Evolutionary conservation across 2,888 invertebrate genomes (phyloP), one percentile per base, ranked within the genome.

Genomic region (Cantharis rufa): DNA sequence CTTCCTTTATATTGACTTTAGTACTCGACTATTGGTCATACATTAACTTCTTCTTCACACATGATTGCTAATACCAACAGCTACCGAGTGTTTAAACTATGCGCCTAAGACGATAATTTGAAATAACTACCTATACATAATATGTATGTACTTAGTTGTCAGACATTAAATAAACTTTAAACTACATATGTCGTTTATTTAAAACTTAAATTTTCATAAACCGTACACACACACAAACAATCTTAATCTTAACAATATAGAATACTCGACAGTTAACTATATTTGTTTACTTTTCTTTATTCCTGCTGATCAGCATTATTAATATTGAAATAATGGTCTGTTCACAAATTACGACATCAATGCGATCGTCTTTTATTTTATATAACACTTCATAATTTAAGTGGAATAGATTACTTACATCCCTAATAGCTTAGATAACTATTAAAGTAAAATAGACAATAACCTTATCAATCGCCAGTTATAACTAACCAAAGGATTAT

Each of bases 41-140:
- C 78, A 76, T 78, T 78, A 76, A 76, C 78, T 78, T 76, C 66
- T 76, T 76, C 75, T 75, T 75, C 75, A 78, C 75, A 73, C 73
- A 68, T 72, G 72, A 71, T 76, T 70, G 74, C 76, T 73, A 76
- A 72, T 72, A 71, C 76, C 15, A 78, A 78, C 74, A 78, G 75
- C 76, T 72, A n/a, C 64, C 24, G 48, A 77, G 78, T 78, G 78
- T 78, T 78, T 78, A 71, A 70, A 72, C 72, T 75, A 62, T 61
- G 63, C 75, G 75, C 63, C 72, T 75, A 78, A 78, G 72, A 72
- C 72, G 78, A 75, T 78, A 78, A 78, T 78, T 75, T 75, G 70
- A 78, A 74, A 78, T 74, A 72, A 77, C 77, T 76, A 76, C 76
- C 73, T 76, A 76, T 48, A n/a, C 48, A 48, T 48, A 48, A 48